A percentile compares a stretch with the other conserved stretches of the same genome.
phyloP scores from a whole-genome alignment of 2,888 invertebrate species.

The Papilio gigon region DNA sequence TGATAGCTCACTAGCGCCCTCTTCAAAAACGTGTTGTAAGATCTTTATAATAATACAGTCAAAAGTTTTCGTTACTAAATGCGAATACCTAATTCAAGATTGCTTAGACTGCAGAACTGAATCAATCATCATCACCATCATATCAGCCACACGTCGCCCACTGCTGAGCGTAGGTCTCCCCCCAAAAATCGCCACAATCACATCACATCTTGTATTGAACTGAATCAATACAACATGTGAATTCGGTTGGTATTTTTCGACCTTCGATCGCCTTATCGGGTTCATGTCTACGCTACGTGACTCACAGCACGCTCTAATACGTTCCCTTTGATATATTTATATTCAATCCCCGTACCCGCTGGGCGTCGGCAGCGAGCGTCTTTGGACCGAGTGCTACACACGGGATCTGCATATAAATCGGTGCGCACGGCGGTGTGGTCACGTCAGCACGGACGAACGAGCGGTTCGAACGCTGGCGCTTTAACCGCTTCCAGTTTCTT shows the following conservation, averaged over 20 bases:
- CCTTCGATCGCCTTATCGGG: conserved; percentile 11
- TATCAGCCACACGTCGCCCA: no score
- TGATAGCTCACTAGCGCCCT: no score
- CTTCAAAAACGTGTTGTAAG: no score
- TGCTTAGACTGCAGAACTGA: background rate
- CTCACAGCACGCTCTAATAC: conserved; percentile 16
- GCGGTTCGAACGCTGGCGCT: conserved; percentile 12
- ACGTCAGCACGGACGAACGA: background rate
- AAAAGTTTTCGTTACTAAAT: no score
- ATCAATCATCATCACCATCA: no score
- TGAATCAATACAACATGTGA: background rate
- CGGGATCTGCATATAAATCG: conserved; percentile 42
- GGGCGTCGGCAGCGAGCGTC: conserved; percentile 48
- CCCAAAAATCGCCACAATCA: no score
- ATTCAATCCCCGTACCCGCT: conserved; percentile 49
- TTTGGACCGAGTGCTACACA: conserved; percentile 45
- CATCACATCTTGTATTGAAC: no score
- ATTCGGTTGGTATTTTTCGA: background rate
- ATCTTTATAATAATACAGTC: no score
- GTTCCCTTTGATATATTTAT: conserved; percentile 41
- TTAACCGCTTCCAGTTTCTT: background rate
- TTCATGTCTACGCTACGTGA: conserved; percentile 1
- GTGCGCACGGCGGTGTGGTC: conserved; percentile 9
- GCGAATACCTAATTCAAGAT: no score
- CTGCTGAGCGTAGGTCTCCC: no score